Percentiles rank a stretch among this genome's conserved stretches.
These are phyloP conservation scores for Zelleria hepariella DNA, from an alignment of 2,888 invertebrate genomes.

Conservation along the genomic window DNA sequence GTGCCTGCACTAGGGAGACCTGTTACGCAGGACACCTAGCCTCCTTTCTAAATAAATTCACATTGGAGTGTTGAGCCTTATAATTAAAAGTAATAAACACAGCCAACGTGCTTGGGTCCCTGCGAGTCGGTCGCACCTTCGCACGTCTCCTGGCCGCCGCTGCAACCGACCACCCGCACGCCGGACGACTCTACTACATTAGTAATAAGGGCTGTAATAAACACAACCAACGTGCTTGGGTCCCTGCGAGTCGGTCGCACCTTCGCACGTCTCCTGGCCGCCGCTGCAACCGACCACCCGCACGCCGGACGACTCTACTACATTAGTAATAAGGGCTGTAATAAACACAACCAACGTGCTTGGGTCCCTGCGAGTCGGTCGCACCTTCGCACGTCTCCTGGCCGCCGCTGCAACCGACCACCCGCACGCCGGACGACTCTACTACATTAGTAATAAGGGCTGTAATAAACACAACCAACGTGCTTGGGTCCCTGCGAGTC, in stretches of 20 bases:
- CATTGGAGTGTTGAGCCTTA: too few relatives aligned
- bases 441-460: constrained; percentile 78
- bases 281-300: constrained; percentile 57
- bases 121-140: constrained; percentile 83
- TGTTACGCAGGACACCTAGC: too few relatives aligned
- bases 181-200: constrained; percentile 80
- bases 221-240: neutral
- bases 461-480: too few relatives aligned
- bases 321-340: constrained; percentile 53
- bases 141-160: constrained; percentile 77
- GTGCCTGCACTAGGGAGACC: too few relatives aligned
- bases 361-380: constrained; percentile 75
- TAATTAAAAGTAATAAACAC: too few relatives aligned
- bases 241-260: constrained; percentile 80
- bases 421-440: constrained; percentile 74
- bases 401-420: constrained; percentile 67
- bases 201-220: constrained; percentile 33
- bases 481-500: constrained; percentile 69
- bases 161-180: constrained; percentile 55
- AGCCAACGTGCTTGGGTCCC: constrained; percentile 21
- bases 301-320: constrained; percentile 78
- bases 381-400: constrained; percentile 81
- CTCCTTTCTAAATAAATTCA: too few relatives aligned
- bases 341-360: too few relatives aligned
- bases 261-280: constrained; percentile 79